Evolutionary conservation across 2,797 vertebrate genomes (phyloP).

Genomic region (Thamnophis elegans): DNA sequence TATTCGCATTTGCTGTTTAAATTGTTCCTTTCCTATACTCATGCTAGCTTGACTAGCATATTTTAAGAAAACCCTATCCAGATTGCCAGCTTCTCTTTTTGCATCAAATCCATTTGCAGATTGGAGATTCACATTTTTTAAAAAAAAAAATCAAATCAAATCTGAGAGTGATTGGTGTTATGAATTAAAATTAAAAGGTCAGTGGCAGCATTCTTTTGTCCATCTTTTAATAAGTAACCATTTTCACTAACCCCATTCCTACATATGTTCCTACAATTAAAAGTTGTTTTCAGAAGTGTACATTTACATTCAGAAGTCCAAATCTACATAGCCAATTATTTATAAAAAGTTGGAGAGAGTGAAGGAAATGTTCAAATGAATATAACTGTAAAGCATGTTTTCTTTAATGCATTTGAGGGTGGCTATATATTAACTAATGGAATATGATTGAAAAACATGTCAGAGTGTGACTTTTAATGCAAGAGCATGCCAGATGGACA

Average conservation of each 20-base stretch:
- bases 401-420: neutral
- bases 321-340: neutral
- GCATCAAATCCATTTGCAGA: neutral
- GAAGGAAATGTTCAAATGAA: conserved; percentile 9
- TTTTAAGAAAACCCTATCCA: neutral
- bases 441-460: neutral
- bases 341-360: neutral
- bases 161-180: neutral
- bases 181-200: neutral
- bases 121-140: neutral
- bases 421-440: neutral
- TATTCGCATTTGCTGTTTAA: neutral
- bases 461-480: neutral
- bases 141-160: neutral
- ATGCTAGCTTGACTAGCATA: neutral
- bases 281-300: neutral
- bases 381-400: neutral
- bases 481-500: conserved; percentile 3
- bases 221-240: neutral
- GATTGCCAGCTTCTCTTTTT: neutral
- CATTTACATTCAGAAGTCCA: neutral
- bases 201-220: neutral
- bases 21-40: neutral
- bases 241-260: neutral
- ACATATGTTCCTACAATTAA: neutral